Conservation (phyloP, 2,797 vertebrate genomes). For the Meda fulgida region DNA sequence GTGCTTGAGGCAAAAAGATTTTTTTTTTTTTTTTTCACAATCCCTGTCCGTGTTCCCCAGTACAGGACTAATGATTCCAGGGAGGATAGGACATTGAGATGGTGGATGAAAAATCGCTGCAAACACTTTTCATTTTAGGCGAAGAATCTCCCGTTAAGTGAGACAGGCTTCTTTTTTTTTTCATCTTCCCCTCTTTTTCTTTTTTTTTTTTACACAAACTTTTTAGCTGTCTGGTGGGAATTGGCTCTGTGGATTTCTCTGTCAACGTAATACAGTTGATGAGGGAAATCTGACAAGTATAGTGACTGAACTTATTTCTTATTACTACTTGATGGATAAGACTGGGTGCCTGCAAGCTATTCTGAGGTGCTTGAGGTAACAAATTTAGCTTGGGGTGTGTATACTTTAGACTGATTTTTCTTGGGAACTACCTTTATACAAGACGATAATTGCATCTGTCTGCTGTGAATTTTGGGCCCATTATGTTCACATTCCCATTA, state of each 20-base stretch:
- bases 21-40: conserved; percentile 6
- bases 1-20: conserved; percentile 59
- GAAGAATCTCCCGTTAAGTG: conserved; percentile 68
- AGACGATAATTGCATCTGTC: conserved; percentile 20
- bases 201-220: conserved; percentile 63
- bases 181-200: conserved; percentile 43
- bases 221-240: conserved; percentile 64
- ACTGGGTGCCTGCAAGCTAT: background rate
- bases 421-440: conserved; percentile 1
- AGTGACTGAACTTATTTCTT: conserved; percentile 55
- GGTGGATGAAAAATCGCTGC: conserved; percentile 49
- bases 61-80: conserved; percentile 68
- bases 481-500: conserved; percentile 39
- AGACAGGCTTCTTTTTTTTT: conserved; percentile 43
- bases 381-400: background rate
- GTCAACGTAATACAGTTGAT: conserved; percentile 59
- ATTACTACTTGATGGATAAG: conserved; percentile 56
- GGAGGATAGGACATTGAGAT: conserved; percentile 67
- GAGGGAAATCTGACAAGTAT: conserved; percentile 46
- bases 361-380: conserved; percentile 12
- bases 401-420: conserved; percentile 16
- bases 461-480: conserved; percentile 25
- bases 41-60: conserved; percentile 18
- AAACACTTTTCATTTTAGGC: conserved; percentile 66
- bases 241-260: conserved; percentile 67